These are phyloP conservation scores for Orchesella flavescens DNA, from an alignment of 2,888 invertebrate genomes.

Conservation along the genomic window DNA sequence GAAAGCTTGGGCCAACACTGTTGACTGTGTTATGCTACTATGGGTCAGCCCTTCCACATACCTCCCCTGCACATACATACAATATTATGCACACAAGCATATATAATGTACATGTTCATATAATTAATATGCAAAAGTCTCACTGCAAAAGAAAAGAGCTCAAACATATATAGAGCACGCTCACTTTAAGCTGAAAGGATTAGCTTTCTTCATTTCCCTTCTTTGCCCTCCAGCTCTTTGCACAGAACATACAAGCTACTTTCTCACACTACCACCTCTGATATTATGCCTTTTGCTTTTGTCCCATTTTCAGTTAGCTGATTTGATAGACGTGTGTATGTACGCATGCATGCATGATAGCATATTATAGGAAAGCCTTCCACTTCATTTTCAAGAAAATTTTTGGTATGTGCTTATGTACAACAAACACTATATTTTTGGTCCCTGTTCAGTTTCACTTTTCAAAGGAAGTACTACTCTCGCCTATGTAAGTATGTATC, in stretches of 20 bases:
- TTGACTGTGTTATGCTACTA: no score
- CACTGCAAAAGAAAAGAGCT: no score
- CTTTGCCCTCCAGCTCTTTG: background rate
- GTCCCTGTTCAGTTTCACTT: no score
- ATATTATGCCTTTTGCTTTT: background rate
- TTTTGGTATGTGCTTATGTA: no score
- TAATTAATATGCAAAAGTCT: no score
- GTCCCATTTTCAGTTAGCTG: background rate
- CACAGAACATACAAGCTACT: background rate
- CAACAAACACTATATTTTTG: no score
- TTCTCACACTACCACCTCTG: background rate
- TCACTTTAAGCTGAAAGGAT: no score
- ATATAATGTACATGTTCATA: background rate
- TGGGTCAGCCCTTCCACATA: no score
- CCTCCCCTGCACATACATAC: no score
- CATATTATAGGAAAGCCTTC: background rate
- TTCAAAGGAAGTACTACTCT: no score
- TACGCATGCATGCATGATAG: conserved; percentile 27
- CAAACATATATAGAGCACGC: no score
- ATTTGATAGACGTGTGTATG: background rate
- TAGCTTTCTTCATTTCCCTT: no score
- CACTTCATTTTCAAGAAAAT: background rate
- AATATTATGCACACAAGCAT: background rate
- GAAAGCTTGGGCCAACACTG: background rate
- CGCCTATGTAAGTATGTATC: background rate